phyloP scores from a whole-genome alignment of 2,113 vertebrate species.

The Danionella cerebrum region DNA sequence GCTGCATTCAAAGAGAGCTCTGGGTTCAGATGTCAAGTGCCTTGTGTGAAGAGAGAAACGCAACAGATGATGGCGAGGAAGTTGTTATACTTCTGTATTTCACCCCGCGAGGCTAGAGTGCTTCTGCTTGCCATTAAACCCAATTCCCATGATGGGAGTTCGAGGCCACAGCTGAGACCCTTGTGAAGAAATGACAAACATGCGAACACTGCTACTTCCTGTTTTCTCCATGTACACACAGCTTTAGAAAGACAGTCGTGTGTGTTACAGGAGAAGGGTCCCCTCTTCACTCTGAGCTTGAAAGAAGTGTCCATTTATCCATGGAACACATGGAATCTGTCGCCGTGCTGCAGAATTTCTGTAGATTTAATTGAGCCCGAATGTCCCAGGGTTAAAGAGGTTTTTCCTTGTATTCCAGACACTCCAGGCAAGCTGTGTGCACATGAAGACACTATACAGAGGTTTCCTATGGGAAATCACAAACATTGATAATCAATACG shows the following conservation, averaged over 20 bases:
- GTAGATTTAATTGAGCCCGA: conserved; percentile 42
- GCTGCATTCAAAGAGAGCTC: background rate
- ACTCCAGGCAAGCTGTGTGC: background rate
- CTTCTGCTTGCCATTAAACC: background rate
- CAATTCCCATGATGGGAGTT: background rate
- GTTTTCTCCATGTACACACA: too few species aligned
- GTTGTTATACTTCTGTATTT: background rate
- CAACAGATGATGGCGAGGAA: conserved; percentile 3
- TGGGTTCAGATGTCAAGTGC: conserved; percentile 4
- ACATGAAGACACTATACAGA: conserved; percentile 6
- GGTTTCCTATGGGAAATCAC: conserved; percentile 37
- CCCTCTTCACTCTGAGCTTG: too few species aligned
- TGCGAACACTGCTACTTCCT: background rate
- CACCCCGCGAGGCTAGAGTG: background rate
- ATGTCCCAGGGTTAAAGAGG: conserved; percentile 45
- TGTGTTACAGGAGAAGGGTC: too few species aligned
- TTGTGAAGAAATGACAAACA: background rate
- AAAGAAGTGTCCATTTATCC: too few species aligned
- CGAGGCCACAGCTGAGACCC: background rate
- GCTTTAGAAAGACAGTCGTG: too few species aligned
- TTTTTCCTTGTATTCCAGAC: background rate
- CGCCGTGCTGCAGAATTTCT: background rate
- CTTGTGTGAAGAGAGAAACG: background rate
- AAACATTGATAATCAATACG: conserved; percentile 56
- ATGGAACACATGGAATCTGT: too few species aligned